Conservation (phyloP, 2,888 invertebrate genomes). For the Drosophila barbarae region DNA sequence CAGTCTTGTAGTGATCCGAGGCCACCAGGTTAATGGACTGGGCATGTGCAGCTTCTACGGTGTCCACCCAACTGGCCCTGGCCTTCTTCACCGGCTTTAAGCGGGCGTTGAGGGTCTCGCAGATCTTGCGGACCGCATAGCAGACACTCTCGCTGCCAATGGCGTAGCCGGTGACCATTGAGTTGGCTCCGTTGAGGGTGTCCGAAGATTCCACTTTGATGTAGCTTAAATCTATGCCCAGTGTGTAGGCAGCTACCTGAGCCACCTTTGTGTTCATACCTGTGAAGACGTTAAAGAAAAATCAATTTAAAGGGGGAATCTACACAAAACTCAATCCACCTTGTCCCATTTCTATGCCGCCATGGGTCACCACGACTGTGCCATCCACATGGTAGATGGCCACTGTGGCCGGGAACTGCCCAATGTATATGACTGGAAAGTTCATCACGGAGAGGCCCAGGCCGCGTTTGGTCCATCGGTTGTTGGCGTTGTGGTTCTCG, state of each 20-base stretch:
- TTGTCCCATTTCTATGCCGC: conserved; percentile 89
- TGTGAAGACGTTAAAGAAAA: neutral
- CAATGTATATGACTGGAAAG: conserved; percentile 82
- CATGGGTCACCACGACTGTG: conserved; percentile 85
- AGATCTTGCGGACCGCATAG: conserved; percentile 83
- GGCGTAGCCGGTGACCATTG: conserved; percentile 85
- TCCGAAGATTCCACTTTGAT: conserved; percentile 84
- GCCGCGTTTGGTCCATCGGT: conserved; percentile 90
- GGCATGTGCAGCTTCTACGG: conserved; percentile 48
- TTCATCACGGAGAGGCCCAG: conserved; percentile 85
- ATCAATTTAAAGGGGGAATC: neutral
- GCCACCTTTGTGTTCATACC: conserved; percentile 84
- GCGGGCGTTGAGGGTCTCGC: conserved; percentile 83
- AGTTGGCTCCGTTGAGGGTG: conserved; percentile 84
- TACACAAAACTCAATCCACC: conserved; percentile 79
- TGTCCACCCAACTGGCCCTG: conserved; percentile 81
- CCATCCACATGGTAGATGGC: conserved; percentile 87
- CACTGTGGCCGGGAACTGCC: conserved; percentile 83
- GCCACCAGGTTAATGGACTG: conserved; percentile 82
- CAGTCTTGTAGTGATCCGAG: conserved; percentile 81
- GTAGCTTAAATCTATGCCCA: conserved; percentile 85
- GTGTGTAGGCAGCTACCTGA: conserved; percentile 86
- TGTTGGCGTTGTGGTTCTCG: conserved; percentile 83
- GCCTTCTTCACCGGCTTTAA: conserved; percentile 82
- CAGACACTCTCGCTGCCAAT: conserved; percentile 85